Evolutionary conservation across 2,113 vertebrate species (phyloP), one percentile per base, ranked within the genome.

Genomic region (Heterochromis multidens): DNA sequence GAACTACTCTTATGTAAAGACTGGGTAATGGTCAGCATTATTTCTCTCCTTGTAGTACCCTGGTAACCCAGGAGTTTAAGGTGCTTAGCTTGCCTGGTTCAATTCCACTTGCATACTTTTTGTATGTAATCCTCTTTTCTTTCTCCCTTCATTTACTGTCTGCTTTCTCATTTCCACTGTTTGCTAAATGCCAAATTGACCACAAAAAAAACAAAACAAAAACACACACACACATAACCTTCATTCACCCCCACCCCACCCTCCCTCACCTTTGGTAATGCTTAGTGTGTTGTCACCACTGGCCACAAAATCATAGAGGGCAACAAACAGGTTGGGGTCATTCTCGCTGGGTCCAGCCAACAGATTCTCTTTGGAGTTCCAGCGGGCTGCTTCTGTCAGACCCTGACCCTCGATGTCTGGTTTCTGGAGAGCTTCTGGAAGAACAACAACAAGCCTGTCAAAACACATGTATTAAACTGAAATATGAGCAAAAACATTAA

Each of bases 311-410:
- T 99, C 99, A n/a, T 99, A 99, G 40, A 99, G 97, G 74, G 99
- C 99, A 88, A 99, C 98, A 57, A 99, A 99, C 89, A 99, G 97
- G 92, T 99, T 99, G 87, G 98, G 97, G 93, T 99, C 99, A 96
- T 99, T 99, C 95, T 99, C 99, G 72, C 98, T 97, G 58, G 99
- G 98, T 59, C 98, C 97, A 2, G 98, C 97, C 78, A 99, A 96
- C 19, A 99, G 97, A 90, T 99, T 99, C 94, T 99, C 99, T 95
- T 99, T 99, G 91, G 99, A 99, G 96, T 99, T 99, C 99, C 99
- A 99, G 80, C 99, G 98, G 54, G 97, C 98, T 1, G 99, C 98
- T 95, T 99, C 99, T 0, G 96, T 98, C 91, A 99, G 96, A 88
- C 98, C 97, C 81, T 97, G 97, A 29, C 97, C 96, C 95, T 99